Conservation (phyloP, 1,140 invertebrate genomes). For the Cydia fagiglandana region DNA sequence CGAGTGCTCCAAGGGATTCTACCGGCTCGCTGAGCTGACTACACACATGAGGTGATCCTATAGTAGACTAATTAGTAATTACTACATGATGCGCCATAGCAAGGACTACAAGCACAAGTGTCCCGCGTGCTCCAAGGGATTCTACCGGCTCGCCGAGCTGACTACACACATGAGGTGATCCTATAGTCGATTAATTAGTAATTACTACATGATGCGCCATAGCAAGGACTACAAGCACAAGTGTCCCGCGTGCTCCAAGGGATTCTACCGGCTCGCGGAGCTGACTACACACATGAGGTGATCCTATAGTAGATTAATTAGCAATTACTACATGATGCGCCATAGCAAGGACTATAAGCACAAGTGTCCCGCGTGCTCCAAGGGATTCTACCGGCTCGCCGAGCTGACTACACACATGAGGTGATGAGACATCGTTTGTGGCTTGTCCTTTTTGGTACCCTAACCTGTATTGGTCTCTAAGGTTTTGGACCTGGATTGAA, state of each 20-base stretch:
- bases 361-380: conserved; percentile 82
- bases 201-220: conserved; percentile 79
- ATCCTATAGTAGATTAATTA: no score
- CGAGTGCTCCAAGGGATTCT: conserved; percentile 83
- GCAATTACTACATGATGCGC: conserved; percentile 80
- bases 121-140: conserved; percentile 82
- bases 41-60: no score
- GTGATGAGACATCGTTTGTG: no score
- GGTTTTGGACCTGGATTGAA: no score
- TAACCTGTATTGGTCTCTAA: no score
- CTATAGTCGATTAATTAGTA: neutral
- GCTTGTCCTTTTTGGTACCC: no score
- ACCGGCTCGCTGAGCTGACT: conserved; percentile 79
- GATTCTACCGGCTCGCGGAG: conserved; percentile 83
- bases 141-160: conserved; percentile 81
- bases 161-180: conserved; percentile 62
- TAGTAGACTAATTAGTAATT: no score
- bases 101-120: conserved; percentile 82
- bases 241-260: conserved; percentile 83
- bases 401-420: conserved; percentile 60
- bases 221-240: conserved; percentile 80
- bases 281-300: conserved; percentile 38
- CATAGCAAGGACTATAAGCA: conserved; percentile 52
- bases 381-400: conserved; percentile 45
- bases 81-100: conserved; percentile 80